These are phyloP conservation scores for Caenorhabditis panamensis DNA, from an alignment of 2,888 invertebrate genomes.

Conservation along the genomic window DNA sequence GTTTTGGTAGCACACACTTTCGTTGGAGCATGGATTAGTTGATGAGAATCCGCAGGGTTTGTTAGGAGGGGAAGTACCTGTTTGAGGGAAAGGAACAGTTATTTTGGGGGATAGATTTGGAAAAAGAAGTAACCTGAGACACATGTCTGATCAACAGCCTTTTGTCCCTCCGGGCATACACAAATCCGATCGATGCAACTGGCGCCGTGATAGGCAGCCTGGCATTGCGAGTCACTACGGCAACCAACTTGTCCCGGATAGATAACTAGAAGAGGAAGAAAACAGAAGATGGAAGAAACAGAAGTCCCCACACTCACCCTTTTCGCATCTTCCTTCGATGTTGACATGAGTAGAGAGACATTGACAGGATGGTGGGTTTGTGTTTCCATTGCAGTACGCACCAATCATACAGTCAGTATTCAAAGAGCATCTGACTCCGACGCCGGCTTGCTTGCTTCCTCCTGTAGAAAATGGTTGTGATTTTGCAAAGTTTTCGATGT, in stretches of 20 bases:
- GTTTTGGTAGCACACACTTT: slow-evolving; percentile 63
- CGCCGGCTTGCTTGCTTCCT: slow-evolving; percentile 75
- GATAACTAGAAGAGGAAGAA: slow-evolving; percentile 76
- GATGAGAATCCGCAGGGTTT: slow-evolving; percentile 55
- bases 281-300: slow-evolving; percentile 20
- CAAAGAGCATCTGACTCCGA: slow-evolving; percentile 78
- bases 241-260: slow-evolving; percentile 81
- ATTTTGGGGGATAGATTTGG: slow-evolving; percentile 8
- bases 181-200: slow-evolving; percentile 78
- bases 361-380: slow-evolving; percentile 79
- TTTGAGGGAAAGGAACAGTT: slow-evolving; percentile 7
- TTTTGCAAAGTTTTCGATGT: no score
- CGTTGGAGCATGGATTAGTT: slow-evolving; percentile 56
- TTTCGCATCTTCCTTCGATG: slow-evolving; percentile 79
- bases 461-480: slow-evolving; percentile 59
- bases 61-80: slow-evolving; percentile 57
- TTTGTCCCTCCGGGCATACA: slow-evolving; percentile 79
- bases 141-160: slow-evolving; percentile 80
- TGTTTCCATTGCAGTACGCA: slow-evolving; percentile 81
- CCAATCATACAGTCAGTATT: slow-evolving; percentile 81
- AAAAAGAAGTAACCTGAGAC: slow-evolving; percentile 76
- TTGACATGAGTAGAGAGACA: slow-evolving; percentile 81
- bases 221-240: slow-evolving; percentile 78
- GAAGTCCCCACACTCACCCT: slow-evolving; percentile 70
- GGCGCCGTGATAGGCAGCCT: slow-evolving; percentile 78